phyloP scores from a whole-genome alignment of 2,888 invertebrate species.

The Folsomia manolachei region DNA sequence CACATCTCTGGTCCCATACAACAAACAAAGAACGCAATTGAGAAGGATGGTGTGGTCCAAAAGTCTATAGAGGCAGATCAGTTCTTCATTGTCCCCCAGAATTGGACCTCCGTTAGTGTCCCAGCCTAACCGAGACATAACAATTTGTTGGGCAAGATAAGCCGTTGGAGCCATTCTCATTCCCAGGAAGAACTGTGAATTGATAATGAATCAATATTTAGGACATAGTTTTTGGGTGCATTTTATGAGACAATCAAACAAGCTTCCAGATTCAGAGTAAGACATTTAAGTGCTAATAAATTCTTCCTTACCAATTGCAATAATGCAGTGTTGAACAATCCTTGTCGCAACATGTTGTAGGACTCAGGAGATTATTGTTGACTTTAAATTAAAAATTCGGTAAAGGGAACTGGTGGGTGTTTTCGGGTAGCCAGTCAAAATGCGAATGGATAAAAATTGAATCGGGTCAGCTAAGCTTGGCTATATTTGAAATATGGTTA shows the following conservation, averaged over 20 bases:
- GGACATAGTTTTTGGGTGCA: not conserved
- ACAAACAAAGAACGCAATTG: not conserved
- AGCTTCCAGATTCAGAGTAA: too few species aligned
- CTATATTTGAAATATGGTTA: too few species aligned
- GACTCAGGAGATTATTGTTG: too few species aligned
- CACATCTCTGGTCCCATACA: constrained; percentile 1
- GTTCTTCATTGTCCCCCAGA: not conserved
- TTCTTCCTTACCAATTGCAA: not conserved
- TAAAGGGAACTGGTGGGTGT: too few species aligned
- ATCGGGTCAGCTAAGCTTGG: too few species aligned
- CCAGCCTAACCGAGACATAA: not conserved
- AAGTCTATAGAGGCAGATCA: not conserved
- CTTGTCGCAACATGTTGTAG: not conserved
- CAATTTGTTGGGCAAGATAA: not conserved
- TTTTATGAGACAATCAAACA: too few species aligned
- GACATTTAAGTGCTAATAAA: too few species aligned
- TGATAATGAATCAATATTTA: not conserved
- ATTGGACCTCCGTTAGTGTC: not conserved
- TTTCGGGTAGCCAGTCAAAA: too few species aligned
- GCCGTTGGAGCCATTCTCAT: not conserved
- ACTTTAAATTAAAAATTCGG: too few species aligned
- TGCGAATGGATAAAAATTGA: too few species aligned
- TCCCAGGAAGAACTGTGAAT: not conserved
- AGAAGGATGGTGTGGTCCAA: not conserved
- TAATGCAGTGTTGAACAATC: not conserved